phyloP scores from a whole-genome alignment of 64 coral and sea anemone species.

The Actinia tenebrosa region DNA sequence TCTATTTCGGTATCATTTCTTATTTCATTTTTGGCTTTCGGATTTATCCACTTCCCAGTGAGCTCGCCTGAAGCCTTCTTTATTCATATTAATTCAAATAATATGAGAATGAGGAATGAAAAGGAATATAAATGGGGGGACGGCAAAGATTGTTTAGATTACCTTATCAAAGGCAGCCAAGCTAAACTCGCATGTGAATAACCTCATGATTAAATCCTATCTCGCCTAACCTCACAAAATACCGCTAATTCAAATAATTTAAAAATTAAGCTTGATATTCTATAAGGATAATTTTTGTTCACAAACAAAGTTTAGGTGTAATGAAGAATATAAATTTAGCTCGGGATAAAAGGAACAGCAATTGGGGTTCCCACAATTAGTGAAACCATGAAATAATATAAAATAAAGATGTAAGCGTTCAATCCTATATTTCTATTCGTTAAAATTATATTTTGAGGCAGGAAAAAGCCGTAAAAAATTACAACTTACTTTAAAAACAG shows the following conservation, averaged over 20 bases:
- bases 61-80: not conserved
- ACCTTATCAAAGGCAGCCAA: not conserved
- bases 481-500: too few relatives aligned
- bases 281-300: not conserved
- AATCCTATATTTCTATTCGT: too few relatives aligned
- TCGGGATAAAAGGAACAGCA: not conserved
- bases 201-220: not conserved
- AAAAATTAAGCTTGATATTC: not conserved
- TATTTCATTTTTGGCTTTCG: not conserved
- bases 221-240: not conserved
- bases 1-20: not conserved
- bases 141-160: not conserved
- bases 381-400: not conserved
- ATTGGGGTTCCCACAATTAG: not conserved
- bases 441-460: too few relatives aligned
- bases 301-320: not conserved
- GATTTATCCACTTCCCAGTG: not conserved
- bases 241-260: not conserved
- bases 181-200: not conserved
- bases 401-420: not conserved
- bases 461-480: too few relatives aligned
- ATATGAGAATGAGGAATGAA: not conserved
- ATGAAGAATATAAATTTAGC: not conserved
- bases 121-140: not conserved
- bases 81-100: constrained; percentile 1